Conservation (phyloP, 2,113 vertebrate genomes). For the Rhizomys pruinosus region DNA sequence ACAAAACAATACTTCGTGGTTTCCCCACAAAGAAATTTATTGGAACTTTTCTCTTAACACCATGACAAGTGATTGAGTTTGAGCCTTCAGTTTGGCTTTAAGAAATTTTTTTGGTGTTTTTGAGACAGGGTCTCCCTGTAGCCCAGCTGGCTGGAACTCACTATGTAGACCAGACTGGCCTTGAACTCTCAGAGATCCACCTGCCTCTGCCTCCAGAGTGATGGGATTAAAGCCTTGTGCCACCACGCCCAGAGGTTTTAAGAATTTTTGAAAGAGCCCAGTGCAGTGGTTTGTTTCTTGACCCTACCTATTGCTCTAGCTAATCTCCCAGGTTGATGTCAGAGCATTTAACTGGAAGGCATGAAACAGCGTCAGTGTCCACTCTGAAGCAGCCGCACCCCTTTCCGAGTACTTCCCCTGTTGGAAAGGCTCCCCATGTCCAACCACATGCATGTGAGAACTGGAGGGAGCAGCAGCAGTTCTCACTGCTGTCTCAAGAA, state of each 20-base stretch:
- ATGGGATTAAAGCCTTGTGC: too few species aligned
- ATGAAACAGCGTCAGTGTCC: background rate
- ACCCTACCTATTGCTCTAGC: background rate
- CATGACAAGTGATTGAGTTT: background rate
- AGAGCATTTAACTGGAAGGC: background rate
- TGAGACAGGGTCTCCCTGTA: too few species aligned
- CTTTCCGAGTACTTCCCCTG: background rate
- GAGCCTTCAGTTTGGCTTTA: background rate
- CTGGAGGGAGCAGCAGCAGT: background rate
- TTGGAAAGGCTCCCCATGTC: background rate
- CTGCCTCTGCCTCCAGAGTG: too few species aligned
- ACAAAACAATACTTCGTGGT: background rate
- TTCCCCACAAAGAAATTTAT: background rate
- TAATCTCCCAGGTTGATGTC: background rate
- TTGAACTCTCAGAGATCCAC: too few species aligned
- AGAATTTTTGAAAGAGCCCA: conserved; percentile 31
- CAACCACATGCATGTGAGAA: background rate
- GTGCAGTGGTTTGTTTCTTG: background rate
- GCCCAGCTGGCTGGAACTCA: too few species aligned
- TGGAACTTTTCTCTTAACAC: background rate
- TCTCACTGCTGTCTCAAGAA: conserved; percentile 62
- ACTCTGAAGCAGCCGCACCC: background rate
- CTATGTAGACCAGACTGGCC: too few species aligned
- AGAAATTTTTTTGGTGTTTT: background rate
- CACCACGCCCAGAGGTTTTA: background rate